These are phyloP conservation scores for Acleris literana DNA, from an alignment of 2,888 invertebrate genomes.

Conservation along the genomic window DNA sequence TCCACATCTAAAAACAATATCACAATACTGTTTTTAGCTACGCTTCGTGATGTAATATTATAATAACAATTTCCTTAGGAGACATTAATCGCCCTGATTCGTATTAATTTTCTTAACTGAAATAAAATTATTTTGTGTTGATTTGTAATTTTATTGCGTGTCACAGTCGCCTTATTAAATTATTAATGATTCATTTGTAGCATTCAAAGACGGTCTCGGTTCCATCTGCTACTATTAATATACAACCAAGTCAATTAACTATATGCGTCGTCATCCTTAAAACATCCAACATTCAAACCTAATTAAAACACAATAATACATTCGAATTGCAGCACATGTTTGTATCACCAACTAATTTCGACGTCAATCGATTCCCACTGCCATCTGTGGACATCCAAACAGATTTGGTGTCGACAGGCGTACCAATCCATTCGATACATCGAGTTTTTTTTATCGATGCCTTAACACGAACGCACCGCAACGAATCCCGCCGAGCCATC, in stretches of 20 bases:
- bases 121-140: background rate
- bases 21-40: too few species aligned
- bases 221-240: constrained; percentile 20
- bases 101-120: background rate
- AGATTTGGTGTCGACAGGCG: constrained; percentile 67
- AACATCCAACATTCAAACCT: constrained; percentile 42
- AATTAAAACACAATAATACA: constrained; percentile 57
- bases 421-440: constrained; percentile 70
- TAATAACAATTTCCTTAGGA: too few species aligned
- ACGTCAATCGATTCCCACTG: constrained; percentile 48
- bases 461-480: constrained; percentile 56
- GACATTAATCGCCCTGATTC: too few species aligned
- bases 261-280: constrained; percentile 27
- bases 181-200: too few species aligned
- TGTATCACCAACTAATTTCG: constrained; percentile 56
- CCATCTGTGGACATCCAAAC: constrained; percentile 65
- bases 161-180: background rate
- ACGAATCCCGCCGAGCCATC: constrained; percentile 66
- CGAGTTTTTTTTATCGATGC: constrained; percentile 54
- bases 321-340: constrained; percentile 61
- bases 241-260: constrained; percentile 20
- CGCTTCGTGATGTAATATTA: too few species aligned
- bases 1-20: too few species aligned
- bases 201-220: constrained; percentile 11
- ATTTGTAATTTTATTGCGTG: background rate